These are phyloP conservation scores for Acanthornis magna DNA, from an alignment of 2,797 vertebrate species.

Conservation along the genomic window DNA sequence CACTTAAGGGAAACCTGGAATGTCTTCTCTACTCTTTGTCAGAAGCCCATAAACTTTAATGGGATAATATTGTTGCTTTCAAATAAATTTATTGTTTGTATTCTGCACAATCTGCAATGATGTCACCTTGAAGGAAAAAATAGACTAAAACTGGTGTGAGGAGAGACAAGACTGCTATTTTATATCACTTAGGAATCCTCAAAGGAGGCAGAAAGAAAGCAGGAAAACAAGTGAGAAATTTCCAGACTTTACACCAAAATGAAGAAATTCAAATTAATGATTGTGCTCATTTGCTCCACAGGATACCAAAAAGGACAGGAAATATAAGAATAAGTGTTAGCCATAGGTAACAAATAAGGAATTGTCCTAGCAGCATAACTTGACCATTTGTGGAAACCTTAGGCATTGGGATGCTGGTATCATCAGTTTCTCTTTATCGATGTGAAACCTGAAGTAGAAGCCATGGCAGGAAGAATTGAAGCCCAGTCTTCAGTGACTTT, in stretches of 20 bases:
- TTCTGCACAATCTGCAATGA: background rate
- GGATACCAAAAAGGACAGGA: background rate
- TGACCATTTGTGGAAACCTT: background rate
- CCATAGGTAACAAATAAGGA: too few species aligned
- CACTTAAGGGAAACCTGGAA: background rate
- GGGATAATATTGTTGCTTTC: background rate
- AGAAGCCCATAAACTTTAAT: background rate
- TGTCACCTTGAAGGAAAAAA: background rate
- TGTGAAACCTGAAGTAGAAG: background rate
- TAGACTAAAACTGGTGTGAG: background rate
- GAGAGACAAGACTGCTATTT: background rate
- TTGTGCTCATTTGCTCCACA: background rate
- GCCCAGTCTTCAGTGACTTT: background rate
- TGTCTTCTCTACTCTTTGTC: background rate
- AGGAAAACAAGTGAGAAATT: background rate
- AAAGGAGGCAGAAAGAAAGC: background rate
- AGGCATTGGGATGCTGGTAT: background rate
- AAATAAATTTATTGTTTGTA: background rate
- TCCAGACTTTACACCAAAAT: background rate
- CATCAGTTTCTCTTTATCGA: background rate
- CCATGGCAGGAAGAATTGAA: background rate
- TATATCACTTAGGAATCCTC: background rate
- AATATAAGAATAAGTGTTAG: background rate
- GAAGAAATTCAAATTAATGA: background rate
- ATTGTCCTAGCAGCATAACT: background rate